Percentiles rank a stretch among this genome's conserved stretches.
Conservation (phyloP, 2,113 vertebrate genomes). For the Phasianus colchicus region DNA sequence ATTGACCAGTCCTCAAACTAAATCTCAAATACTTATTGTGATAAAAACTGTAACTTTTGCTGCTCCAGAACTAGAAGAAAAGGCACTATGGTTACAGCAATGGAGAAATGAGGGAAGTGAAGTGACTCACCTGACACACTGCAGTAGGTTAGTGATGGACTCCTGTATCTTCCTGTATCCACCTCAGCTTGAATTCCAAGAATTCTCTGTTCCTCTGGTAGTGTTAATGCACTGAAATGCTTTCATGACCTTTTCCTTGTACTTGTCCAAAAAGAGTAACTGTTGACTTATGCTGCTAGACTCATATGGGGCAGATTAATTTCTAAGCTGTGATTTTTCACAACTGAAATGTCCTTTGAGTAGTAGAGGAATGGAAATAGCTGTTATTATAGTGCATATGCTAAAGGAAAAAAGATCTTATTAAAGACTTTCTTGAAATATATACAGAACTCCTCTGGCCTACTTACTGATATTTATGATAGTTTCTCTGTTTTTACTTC, state of each 20-base stretch:
- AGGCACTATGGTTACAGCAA: background rate
- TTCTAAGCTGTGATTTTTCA: background rate
- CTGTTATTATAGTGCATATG: background rate
- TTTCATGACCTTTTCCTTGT: background rate
- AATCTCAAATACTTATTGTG: background rate
- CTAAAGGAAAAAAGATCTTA: background rate
- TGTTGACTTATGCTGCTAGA: background rate
- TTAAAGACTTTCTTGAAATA: background rate
- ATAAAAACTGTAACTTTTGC: background rate
- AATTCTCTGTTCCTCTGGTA: background rate
- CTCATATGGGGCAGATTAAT: background rate
- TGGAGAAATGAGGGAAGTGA: background rate
- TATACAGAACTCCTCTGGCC: background rate
- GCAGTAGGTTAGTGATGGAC: background rate
- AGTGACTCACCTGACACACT: background rate
- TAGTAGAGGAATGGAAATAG: background rate
- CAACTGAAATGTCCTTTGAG: background rate
- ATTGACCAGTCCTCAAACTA: background rate
- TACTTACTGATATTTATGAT: background rate
- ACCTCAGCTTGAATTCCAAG: background rate
- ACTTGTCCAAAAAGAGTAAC: background rate
- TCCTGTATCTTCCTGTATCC: background rate
- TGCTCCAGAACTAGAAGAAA: background rate
- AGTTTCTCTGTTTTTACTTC: background rate
- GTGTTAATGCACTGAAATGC: background rate